Base-by-base conservation (phyloP, 2,113 vertebrate species). In the Perca flavescens region DNA sequence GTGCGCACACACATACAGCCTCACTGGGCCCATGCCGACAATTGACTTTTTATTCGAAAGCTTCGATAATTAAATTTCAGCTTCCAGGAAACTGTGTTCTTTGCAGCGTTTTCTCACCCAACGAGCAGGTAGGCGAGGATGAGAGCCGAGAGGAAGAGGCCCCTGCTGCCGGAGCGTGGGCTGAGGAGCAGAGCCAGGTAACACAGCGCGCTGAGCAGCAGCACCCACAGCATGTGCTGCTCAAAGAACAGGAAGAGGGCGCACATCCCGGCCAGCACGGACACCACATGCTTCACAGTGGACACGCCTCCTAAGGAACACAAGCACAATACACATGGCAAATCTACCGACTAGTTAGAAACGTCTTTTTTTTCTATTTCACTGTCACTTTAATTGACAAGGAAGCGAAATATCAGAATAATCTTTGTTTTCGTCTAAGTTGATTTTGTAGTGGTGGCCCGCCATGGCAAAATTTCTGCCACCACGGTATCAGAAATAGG, bases 71-170 rank as follows among this genome's bases (percentile, higher is more conserved):
- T 6, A 2, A 8, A 34, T 68, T 34, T 31, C 4, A 2, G 3
- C 46, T 43, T 46, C 61, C 6, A 34, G 14, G 15, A 31, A 22
- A 34, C 6, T 6, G 1, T 40, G 46, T 17, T 49, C 58, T 17
- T 47, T 61, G 31, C 46, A 49, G 47, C 1, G 46, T 70, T 52
- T 46, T 46, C 94, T 91, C 91, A 98, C 97, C 97, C 97, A 75
- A 96, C 95, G 21, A 98, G 94, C 36, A 97, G 94, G 93, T 97
- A 98, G 92, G 96, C 92, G 87, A 98, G 96, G 92, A 97, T 95
- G 56, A 96, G 94, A 34, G 94, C 84, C 0, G 97, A 97, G 31
- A 98, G 95, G 82, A 97, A 96, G 86, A 96, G 94, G 2, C 97
- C 97, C 0, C 93, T 95, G 85, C 93, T 95, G 81, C 91, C 92